phyloP scores from a whole-genome alignment of 2,888 invertebrate species.

The Dermolepida albohirtum region DNA sequence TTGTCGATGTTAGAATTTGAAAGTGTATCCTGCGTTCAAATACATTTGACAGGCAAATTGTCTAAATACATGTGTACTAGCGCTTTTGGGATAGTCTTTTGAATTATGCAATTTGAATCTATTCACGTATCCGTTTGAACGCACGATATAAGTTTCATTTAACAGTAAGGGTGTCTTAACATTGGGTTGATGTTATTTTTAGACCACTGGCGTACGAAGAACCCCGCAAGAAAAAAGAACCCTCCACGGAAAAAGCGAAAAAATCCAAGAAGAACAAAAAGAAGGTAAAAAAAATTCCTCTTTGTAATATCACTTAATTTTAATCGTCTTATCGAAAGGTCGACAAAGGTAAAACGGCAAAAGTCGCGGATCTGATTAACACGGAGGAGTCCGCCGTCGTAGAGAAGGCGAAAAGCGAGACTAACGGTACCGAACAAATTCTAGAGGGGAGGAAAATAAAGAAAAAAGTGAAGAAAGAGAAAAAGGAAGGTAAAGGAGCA shows the following conservation, averaged over 20 bases:
- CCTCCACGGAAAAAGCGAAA: slow-evolving; percentile 52
- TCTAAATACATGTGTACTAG: too few species aligned
- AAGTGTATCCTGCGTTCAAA: too few species aligned
- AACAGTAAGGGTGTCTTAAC: slow-evolving; percentile 4
- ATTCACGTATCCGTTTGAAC: background rate
- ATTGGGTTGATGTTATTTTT: slow-evolving; percentile 41
- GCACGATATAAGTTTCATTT: slow-evolving; percentile 1
- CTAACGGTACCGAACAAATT: slow-evolving; percentile 51
- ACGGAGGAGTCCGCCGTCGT: slow-evolving; percentile 18
- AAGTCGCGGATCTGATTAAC: slow-evolving; percentile 11
- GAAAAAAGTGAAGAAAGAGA: slow-evolving; percentile 45
- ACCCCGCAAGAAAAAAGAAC: slow-evolving; percentile 47
- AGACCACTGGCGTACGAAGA: slow-evolving; percentile 49
- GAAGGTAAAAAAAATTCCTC: slow-evolving; percentile 51
- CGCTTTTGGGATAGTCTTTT: too few species aligned
- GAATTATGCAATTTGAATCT: too few species aligned
- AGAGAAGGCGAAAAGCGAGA: slow-evolving; percentile 52
- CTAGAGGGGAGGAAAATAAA: slow-evolving; percentile 43
- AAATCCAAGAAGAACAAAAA: slow-evolving; percentile 61
- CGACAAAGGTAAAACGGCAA: slow-evolving; percentile 66
- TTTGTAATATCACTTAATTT: slow-evolving; percentile 37
- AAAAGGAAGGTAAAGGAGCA: slow-evolving; percentile 60
- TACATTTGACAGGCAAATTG: too few species aligned
- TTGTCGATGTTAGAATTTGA: too few species aligned
- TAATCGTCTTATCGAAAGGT: slow-evolving; percentile 56